A percentile compares a stretch with the other conserved stretches of the same genome.
Conservation (phyloP, 2,797 vertebrate genomes). For the Lophotriccus pileatus region DNA sequence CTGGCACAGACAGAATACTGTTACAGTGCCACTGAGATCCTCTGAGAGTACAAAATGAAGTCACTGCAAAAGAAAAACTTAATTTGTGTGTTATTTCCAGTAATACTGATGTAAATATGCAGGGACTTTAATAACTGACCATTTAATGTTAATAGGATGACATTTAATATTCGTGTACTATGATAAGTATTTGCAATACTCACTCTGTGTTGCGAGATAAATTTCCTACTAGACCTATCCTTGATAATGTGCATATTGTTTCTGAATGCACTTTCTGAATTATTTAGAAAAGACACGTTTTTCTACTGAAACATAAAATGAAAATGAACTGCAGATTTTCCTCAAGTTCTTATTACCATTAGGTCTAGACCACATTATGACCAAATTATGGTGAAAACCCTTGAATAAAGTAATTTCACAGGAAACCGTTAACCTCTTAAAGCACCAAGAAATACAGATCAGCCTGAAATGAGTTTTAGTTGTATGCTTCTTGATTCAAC, state of each 20-base stretch:
- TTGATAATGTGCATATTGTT: slow-evolving; percentile 47
- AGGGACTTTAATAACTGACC: slow-evolving; percentile 7
- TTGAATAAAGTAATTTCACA: slow-evolving; percentile 67
- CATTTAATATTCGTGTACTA: not conserved
- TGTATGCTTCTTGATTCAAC: slow-evolving; percentile 68
- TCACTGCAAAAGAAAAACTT: not conserved
- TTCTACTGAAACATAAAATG: slow-evolving; percentile 15
- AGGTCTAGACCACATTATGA: slow-evolving; percentile 55
- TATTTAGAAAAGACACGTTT: slow-evolving; percentile 14
- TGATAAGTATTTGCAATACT: slow-evolving; percentile 11
- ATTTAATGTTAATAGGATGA: not conserved
- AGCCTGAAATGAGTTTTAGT: slow-evolving; percentile 61
- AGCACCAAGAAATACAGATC: slow-evolving; percentile 66
- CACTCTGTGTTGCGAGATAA: not conserved
- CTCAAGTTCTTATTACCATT: slow-evolving; percentile 55
- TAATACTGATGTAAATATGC: slow-evolving; percentile 1
- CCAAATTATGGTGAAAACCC: slow-evolving; percentile 62
- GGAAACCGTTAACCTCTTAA: slow-evolving; percentile 66
- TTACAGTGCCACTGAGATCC: not conserved
- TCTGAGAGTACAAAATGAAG: not conserved
- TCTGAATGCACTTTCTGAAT: slow-evolving; percentile 35
- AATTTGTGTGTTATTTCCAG: not conserved
- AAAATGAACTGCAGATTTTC: slow-evolving; percentile 53
- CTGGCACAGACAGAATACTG: not conserved
- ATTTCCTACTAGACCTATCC: not conserved